phyloP scores from a whole-genome alignment of 2,113 vertebrate species.

The Erythrolamprus reginae region DNA sequence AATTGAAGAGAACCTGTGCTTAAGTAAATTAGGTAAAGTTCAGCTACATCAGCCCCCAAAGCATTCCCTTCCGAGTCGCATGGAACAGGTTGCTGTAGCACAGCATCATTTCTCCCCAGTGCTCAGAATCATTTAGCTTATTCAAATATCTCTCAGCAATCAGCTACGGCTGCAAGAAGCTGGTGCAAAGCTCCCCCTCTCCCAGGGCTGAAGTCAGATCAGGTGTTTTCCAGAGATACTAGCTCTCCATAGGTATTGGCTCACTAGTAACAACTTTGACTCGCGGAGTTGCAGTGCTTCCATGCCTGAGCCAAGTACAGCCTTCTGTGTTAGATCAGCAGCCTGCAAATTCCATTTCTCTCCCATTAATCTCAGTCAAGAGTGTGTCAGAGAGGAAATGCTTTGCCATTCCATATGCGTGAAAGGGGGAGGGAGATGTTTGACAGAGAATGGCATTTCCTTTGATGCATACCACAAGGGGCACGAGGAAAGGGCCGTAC shows the following conservation, averaged over 20 bases:
- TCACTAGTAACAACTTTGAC: neutral
- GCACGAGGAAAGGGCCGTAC: neutral
- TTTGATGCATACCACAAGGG: neutral
- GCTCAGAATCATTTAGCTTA: neutral
- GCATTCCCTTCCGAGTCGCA: slow-evolving; percentile 2
- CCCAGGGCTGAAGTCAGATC: neutral
- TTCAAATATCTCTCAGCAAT: neutral
- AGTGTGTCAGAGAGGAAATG: slow-evolving; percentile 15
- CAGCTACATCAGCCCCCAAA: slow-evolving; percentile 26
- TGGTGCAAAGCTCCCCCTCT: neutral
- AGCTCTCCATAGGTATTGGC: accelerated
- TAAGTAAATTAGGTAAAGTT: slow-evolving; percentile 26
- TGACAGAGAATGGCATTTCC: slow-evolving; percentile 5
- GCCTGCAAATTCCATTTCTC: slow-evolving; percentile 9
- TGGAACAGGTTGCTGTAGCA: neutral
- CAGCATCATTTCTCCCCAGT: neutral
- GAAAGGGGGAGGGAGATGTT: neutral
- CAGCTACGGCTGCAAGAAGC: neutral
- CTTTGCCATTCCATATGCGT: slow-evolving; percentile 16
- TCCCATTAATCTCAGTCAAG: slow-evolving; percentile 11
- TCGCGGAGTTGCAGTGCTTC: neutral
- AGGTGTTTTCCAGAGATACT: neutral
- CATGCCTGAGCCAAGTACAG: neutral
- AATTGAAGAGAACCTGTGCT: neutral
- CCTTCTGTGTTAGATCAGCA: neutral